Base-by-base conservation (phyloP, 1,140 invertebrate genomes). In the Zelostemma sp. region DNA sequence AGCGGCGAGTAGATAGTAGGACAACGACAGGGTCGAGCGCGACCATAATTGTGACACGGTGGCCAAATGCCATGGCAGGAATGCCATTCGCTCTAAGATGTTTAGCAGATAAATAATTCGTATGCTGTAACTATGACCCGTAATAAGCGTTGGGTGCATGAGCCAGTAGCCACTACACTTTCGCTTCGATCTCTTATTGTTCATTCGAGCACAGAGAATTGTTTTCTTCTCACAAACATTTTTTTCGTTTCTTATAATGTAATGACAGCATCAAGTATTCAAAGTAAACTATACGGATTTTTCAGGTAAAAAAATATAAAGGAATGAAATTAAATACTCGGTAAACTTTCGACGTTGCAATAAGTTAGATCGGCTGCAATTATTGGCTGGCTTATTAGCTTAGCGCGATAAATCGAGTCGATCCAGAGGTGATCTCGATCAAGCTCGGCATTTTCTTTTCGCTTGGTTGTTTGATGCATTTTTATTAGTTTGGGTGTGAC, bases 341-440 rank as follows among this genome's bases (percentile, higher is more conserved):
- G n/a, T n/a, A n/a, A n/a, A n/a, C n/a, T n/a, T n/a, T n/a, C n/a
- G n/a, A n/a, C n/a, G n/a, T n/a, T n/a, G n/a, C n/a, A n/a, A n/a
- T n/a, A n/a, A n/a, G n/a, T n/a, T n/a, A n/a, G n/a, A n/a, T n/a
- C n/a, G n/a, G n/a, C n/a, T n/a, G n/a, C n/a, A n/a, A n/a, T n/a
- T n/a, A n/a, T n/a, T n/a, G n/a, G n/a, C 75, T 79, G 78, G 78
- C 75, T 68, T 70, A 73, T 54, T 65, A n/a, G 41, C 18, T 45
- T 35, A 68, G 56, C 35, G 59, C 75, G 75, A 79, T 79, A 77
- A 79, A 79, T 79, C 77, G 64, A 68, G 72, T 58, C 64, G 70
- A 77, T 79, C 72, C 62, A 47, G 72, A 53, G 65, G 66, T 57
- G 53, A 68, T 70, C 68, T 51, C 58, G 68, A 70, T 70, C 67